Percentiles rank a stretch among this genome's conserved stretches.
phyloP scores from a whole-genome alignment of 2,113 vertebrate species.

The Tapirus terrestris region DNA sequence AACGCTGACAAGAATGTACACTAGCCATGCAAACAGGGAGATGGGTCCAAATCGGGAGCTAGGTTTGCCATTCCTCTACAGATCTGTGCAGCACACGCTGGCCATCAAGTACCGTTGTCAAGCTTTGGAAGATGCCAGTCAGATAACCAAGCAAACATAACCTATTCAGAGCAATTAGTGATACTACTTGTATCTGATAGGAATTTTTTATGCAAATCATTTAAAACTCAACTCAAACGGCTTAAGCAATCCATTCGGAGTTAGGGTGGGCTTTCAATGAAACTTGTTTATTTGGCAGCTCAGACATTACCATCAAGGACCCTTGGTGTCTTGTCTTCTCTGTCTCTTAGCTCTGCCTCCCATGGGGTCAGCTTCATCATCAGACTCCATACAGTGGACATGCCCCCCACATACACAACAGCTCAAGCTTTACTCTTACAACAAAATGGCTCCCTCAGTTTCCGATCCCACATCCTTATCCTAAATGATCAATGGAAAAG shows the following conservation, averaged over 20 bases:
- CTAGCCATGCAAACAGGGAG: background rate
- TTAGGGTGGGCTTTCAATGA: background rate
- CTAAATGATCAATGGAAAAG: background rate
- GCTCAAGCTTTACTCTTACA: background rate
- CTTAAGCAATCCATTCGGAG: background rate
- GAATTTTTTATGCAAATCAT: background rate
- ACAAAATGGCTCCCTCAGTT: background rate
- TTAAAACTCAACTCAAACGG: background rate
- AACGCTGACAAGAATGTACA: background rate
- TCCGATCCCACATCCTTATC: background rate
- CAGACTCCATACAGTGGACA: background rate
- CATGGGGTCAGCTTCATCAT: background rate
- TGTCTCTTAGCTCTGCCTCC: background rate
- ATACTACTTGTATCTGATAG: background rate
- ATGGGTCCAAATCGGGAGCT: background rate
- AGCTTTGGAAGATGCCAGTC: background rate
- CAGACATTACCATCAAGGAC: background rate
- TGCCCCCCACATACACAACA: background rate
- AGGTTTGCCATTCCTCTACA: background rate
- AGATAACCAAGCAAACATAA: background rate
- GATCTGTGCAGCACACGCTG: background rate
- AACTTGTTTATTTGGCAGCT: background rate
- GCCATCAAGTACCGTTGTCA: background rate
- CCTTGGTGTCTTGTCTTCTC: background rate
- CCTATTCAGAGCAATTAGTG: constrained; percentile 1